Conservation (phyloP, 2,113 vertebrate species). For the Python bivittatus region DNA sequence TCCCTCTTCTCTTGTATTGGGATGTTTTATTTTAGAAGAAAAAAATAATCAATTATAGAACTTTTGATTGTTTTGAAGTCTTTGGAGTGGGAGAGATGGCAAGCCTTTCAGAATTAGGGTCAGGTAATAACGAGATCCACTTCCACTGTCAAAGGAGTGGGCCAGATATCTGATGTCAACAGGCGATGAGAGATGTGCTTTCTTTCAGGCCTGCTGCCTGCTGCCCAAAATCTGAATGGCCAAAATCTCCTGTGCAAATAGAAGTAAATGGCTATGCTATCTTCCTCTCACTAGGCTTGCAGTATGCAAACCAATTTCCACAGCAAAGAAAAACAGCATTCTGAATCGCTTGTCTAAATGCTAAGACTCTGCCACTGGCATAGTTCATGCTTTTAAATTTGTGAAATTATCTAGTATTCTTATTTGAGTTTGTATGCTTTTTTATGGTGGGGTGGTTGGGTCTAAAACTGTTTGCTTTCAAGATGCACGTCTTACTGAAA, state of each 20-base stretch:
- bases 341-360: slow-evolving; percentile 39
- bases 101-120: neutral
- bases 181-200: neutral
- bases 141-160: slow-evolving; percentile 11
- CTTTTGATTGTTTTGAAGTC: slow-evolving; percentile 7
- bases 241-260: neutral
- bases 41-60: neutral
- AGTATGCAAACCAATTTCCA: neutral
- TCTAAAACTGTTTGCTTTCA: neutral
- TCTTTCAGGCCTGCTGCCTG: neutral
- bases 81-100: neutral
- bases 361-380: neutral
- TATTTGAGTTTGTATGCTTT: neutral
- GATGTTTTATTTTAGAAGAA: slow-evolving; percentile 34
- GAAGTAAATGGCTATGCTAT: neutral
- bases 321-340: slow-evolving; percentile 20
- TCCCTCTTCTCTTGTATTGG: neutral
- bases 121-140: slow-evolving; percentile 25
- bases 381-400: neutral
- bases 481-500: neutral
- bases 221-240: neutral
- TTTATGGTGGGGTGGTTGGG: neutral
- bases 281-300: accelerated
- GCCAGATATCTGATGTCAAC: slow-evolving; percentile 4
- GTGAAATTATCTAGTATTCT: neutral